Percentiles rank a stretch among this genome's conserved stretches.
Evolutionary conservation across 1,140 invertebrate genomes (phyloP).

Genomic region (Drosophila eugracilis): DNA sequence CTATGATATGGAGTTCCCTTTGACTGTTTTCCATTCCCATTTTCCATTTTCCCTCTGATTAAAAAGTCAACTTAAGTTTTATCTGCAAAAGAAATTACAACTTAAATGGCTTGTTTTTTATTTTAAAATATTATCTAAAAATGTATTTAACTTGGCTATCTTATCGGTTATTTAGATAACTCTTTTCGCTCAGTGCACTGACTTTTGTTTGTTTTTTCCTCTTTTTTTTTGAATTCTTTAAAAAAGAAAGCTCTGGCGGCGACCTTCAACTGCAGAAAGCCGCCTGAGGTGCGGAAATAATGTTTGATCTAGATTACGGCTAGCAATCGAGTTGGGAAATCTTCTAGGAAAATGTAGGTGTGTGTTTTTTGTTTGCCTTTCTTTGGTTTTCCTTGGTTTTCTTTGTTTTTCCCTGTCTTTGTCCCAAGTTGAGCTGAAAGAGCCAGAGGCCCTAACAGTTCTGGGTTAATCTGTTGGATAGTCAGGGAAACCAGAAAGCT

Average conservation of each 20-base stretch:
- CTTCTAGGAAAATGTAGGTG: slow-evolving; percentile 34
- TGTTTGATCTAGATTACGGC: slow-evolving; percentile 22
- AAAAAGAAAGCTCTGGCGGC: slow-evolving; percentile 27
- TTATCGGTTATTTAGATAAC: not conserved
- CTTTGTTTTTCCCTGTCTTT: too few relatives aligned
- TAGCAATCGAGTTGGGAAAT: slow-evolving; percentile 26
- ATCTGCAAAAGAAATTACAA: too few relatives aligned
- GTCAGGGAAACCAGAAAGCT: too few relatives aligned
- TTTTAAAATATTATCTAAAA: too few relatives aligned
- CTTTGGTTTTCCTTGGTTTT: too few relatives aligned
- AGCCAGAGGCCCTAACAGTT: not conserved
- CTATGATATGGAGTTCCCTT: not conserved
- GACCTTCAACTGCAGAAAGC: slow-evolving; percentile 16
- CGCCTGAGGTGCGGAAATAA: not conserved
- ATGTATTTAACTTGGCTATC: too few relatives aligned
- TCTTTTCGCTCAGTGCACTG: not conserved
- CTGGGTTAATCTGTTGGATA: not conserved
- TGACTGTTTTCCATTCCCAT: not conserved
- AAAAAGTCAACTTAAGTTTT: too few relatives aligned
- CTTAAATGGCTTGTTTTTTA: too few relatives aligned
- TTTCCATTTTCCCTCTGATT: too few relatives aligned
- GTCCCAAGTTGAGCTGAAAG: slow-evolving; percentile 3
- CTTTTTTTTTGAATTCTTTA: not conserved
- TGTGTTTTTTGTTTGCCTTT: too few relatives aligned
- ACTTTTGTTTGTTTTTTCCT: not conserved